Base-by-base conservation (phyloP, 2,113 vertebrate genomes). In the Marmota monax region DNA sequence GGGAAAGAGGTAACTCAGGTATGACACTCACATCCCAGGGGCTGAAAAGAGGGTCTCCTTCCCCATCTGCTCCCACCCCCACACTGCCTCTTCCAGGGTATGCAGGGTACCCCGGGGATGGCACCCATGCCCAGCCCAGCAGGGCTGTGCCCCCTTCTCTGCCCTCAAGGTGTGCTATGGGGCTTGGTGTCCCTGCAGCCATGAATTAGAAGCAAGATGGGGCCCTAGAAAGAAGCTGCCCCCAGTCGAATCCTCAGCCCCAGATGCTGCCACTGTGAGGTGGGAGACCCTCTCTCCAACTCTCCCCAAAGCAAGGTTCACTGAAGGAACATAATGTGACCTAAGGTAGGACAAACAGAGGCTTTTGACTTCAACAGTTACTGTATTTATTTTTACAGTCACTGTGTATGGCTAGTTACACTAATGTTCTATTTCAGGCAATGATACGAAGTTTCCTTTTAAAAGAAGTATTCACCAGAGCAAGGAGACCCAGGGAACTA, bases 401-500 rank as follows among this genome's bases (percentile, higher is more conserved):
- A 88, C 90, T 73, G n/a, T 88, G 93, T 58, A 83, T 20, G n/a
- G 65, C 69, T 90, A 86, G 74, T 72, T 72, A 88, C 22, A 92
- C 84, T 89, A 74, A 92, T 37, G 51, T 84, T 74, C 78, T 82
- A 79, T 93, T 96, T 97, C 82, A 82, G 70, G 58, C 91, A 96
- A 88, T 67, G 95, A 95, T 79, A 95, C 25, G 22, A 96, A 74
- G 78, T 95, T 97, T 96, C 95, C 96, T 90, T 96, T 92, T 85
- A 82, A 94, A 94, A 93, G 63, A 92, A 94, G 72, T 39, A 83
- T 87, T 93, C 74, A 18, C 63, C 22, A 78, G 42, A 56, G 51
- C 39, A 92, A 86, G 63, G 92, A 92, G 73, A 76, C n/a, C 17
- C 4, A 63, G 16, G 53, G 27, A 37, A 80, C 76, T 42, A 92